Conservation (phyloP, 2,888 invertebrate species). For the Glaucopsyche alexis region DNA sequence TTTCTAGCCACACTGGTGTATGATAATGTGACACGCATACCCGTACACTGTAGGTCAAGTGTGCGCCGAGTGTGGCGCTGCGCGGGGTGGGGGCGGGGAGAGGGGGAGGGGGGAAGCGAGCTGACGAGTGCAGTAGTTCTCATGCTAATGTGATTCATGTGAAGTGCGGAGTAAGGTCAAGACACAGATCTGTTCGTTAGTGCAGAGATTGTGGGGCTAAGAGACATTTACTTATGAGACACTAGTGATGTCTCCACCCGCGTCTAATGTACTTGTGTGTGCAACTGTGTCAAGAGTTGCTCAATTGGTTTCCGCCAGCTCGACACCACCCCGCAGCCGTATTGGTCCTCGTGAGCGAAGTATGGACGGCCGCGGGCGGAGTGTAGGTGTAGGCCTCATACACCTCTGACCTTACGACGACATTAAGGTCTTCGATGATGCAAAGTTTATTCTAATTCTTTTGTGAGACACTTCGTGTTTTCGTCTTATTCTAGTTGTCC, state of each 20-base stretch:
- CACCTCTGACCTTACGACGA: too few species aligned
- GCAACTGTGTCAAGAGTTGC: too few species aligned
- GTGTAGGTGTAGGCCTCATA: too few species aligned
- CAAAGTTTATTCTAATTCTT: too few species aligned
- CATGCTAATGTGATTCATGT: slow-evolving; percentile 3
- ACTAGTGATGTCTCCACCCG: too few species aligned
- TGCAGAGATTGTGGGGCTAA: background rate
- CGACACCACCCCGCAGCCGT: too few species aligned
- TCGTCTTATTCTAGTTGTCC: background rate
- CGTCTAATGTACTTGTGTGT: too few species aligned
- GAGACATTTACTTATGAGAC: background rate
- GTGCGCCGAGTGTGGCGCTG: background rate
- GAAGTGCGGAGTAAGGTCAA: slow-evolving; percentile 3
- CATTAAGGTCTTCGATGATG: too few species aligned
- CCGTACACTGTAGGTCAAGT: background rate
- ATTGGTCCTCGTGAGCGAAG: too few species aligned
- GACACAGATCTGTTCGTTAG: slow-evolving; percentile 9
- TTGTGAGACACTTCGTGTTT: background rate
- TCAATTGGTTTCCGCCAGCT: too few species aligned
- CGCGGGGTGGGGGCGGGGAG: background rate
- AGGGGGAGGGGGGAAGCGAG: background rate
- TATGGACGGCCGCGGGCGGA: too few species aligned
- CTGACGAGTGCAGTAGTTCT: background rate
- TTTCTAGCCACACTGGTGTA: background rate
- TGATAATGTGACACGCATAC: background rate